Evolutionary conservation across 2,113 vertebrate genomes (phyloP).

Genomic region (Marcusenius ussheri): DNA sequence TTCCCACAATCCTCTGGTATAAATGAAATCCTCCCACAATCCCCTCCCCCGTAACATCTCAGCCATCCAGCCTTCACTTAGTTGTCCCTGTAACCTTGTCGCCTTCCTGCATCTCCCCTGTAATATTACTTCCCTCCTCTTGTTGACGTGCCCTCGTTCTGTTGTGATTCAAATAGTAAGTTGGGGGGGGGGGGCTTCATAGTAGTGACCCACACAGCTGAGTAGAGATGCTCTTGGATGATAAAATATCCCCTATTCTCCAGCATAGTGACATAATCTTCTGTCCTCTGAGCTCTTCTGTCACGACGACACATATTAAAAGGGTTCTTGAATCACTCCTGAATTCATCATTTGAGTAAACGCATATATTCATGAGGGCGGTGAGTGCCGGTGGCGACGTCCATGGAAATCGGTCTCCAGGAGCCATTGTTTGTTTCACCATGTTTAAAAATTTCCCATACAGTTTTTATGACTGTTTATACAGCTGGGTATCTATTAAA

Average conservation of each 20-base stretch:
- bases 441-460: neutral
- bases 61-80: neutral
- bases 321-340: neutral
- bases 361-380: neutral
- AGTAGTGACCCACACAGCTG: neutral
- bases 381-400: neutral
- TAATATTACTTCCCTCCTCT: neutral
- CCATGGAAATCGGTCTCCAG: neutral
- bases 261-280: neutral
- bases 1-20: neutral
- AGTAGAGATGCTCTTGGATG: neutral
- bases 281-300: neutral
- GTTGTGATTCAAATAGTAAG: neutral
- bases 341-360: neutral
- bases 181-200: neutral
- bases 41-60: neutral
- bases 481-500: neutral
- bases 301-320: neutral
- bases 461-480: neutral
- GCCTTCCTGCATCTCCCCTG: neutral
- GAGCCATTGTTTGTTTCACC: neutral
- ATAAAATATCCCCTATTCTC: neutral
- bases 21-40: neutral
- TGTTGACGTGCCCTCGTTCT: neutral
- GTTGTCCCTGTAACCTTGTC: neutral